Evolutionary conservation across 2,888 invertebrate species (phyloP).

Genomic region (Drosophila glabriapex): DNA sequence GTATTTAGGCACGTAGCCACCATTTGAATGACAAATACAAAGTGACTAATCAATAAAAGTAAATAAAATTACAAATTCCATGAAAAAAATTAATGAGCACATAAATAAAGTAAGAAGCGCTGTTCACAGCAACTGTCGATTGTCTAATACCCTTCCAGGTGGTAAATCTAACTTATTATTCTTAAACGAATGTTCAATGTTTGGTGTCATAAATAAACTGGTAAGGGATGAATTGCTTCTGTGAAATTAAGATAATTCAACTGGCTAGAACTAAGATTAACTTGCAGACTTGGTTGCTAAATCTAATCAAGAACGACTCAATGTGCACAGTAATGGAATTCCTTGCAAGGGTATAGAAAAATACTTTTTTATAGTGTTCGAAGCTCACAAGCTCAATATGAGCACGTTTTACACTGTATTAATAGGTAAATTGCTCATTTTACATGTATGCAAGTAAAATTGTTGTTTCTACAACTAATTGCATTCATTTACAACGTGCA

Average conservation of each 20-base stretch:
- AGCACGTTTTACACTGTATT: constrained; percentile 41
- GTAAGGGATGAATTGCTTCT: not conserved
- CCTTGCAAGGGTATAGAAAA: not conserved
- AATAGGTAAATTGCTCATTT: constrained; percentile 13
- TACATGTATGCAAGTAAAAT: constrained; percentile 1
- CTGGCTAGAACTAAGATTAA: not conserved
- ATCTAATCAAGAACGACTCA: not conserved
- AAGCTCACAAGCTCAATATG: not conserved
- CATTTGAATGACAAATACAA: constrained; percentile 23
- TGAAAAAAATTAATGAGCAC: constrained; percentile 14
- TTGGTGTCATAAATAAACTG: not conserved
- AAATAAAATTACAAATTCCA: constrained; percentile 21
- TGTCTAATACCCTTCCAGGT: not conserved
- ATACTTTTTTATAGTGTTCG: not conserved
- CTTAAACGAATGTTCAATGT: too few species aligned
- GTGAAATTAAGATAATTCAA: not conserved
- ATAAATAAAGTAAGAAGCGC: not conserved
- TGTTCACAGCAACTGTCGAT: not conserved
- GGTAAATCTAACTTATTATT: not conserved
- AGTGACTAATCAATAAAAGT: constrained; percentile 21
- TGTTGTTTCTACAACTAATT: constrained; percentile 8
- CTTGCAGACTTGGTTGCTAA: not conserved
- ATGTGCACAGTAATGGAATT: too few species aligned
- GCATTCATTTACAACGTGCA: constrained; percentile 3
- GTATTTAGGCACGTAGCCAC: constrained; percentile 37